A percentile compares a stretch with the other conserved stretches of the same genome.
Conservation (phyloP, 2,113 vertebrate genomes). For the Odocoileus hemionus region DNA sequence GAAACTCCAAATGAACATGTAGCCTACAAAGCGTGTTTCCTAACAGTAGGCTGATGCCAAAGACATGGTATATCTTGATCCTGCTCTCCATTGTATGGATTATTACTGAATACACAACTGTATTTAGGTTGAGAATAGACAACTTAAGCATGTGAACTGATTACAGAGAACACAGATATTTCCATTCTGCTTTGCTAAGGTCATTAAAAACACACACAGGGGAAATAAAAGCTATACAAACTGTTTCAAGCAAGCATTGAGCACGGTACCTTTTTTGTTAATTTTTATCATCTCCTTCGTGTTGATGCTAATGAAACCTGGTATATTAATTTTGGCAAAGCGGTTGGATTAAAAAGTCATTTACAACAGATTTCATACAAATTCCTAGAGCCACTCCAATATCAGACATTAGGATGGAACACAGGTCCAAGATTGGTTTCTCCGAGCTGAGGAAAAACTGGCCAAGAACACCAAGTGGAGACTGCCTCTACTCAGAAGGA, state of each 20-base stretch:
- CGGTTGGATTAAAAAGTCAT: conserved; percentile 70
- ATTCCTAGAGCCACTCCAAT: conserved; percentile 60
- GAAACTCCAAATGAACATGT: neutral
- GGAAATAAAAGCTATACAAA: neutral
- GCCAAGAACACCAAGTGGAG: conserved; percentile 57
- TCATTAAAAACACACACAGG: neutral
- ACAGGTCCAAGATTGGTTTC: conserved; percentile 62
- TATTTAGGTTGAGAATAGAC: conserved; percentile 23
- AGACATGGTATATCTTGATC: neutral
- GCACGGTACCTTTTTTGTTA: neutral
- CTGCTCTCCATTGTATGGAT: neutral
- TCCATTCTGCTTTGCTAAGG: conserved; percentile 14
- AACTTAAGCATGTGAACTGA: neutral
- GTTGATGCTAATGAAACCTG: conserved; percentile 60
- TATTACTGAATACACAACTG: neutral
- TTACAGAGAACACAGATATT: conserved; percentile 17
- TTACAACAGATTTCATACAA: conserved; percentile 66
- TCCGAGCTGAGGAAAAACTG: neutral
- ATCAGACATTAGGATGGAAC: conserved; percentile 68
- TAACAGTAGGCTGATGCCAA: neutral
- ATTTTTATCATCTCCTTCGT: neutral
- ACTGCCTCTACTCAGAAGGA: conserved; percentile 61
- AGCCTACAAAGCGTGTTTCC: neutral
- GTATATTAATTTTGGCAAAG: neutral
- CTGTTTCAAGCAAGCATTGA: neutral